Conservation (phyloP, 2,888 invertebrate genomes). For the Drosophila planitibia region DNA sequence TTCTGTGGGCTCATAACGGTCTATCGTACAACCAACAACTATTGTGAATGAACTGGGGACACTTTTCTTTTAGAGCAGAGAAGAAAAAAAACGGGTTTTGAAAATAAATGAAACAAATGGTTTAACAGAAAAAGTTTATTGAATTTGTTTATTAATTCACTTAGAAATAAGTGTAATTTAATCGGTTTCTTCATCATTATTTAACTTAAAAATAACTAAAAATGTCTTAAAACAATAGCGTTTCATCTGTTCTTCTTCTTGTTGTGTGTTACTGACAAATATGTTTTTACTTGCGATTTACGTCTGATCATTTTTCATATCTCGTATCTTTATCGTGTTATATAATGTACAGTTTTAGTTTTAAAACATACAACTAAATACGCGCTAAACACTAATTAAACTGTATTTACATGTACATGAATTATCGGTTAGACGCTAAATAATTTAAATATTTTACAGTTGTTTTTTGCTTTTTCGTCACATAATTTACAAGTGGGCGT, state of each 20-base stretch:
- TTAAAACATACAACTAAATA: slow-evolving; percentile 81
- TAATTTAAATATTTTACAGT: slow-evolving; percentile 78
- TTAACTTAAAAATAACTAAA: slow-evolving; percentile 82
- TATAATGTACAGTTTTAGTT: slow-evolving; percentile 78
- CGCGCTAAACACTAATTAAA: slow-evolving; percentile 79
- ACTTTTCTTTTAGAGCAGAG: slow-evolving; percentile 4
- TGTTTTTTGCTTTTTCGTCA: slow-evolving; percentile 57
- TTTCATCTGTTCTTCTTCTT: slow-evolving; percentile 55
- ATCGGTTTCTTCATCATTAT: slow-evolving; percentile 73
- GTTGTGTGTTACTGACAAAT: slow-evolving; percentile 62
- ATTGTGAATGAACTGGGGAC: slow-evolving; percentile 36
- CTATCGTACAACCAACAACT: slow-evolving; percentile 54
- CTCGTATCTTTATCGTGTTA: slow-evolving; percentile 71
- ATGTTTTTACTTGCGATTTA: slow-evolving; percentile 57
- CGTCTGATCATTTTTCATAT: slow-evolving; percentile 47
- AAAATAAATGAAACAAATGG: slow-evolving; percentile 47
- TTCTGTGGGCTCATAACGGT: slow-evolving; percentile 53
- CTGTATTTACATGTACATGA: slow-evolving; percentile 69
- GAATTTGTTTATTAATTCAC: slow-evolving; percentile 70
- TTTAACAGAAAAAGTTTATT: slow-evolving; percentile 68
- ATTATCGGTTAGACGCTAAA: slow-evolving; percentile 73
- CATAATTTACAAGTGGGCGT: slow-evolving; percentile 74
- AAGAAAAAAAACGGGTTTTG: slow-evolving; percentile 8
- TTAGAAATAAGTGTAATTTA: slow-evolving; percentile 77
- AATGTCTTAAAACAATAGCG: slow-evolving; percentile 78